Conservation (phyloP, 1,140 invertebrate species). For the Leptoteleia sp. region DNA sequence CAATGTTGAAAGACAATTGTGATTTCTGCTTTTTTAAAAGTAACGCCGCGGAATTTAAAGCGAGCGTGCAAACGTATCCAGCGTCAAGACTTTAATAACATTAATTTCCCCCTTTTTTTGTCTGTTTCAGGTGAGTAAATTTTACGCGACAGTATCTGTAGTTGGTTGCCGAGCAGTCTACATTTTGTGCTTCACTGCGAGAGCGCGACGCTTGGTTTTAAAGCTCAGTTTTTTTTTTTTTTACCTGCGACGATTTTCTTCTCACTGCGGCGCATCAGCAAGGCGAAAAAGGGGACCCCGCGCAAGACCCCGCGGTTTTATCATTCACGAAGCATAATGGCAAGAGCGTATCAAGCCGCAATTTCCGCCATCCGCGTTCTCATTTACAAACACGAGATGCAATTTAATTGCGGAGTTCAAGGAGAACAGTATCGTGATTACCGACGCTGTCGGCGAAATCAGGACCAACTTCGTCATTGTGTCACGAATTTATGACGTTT, state of each 20-base stretch:
- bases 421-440: slow-evolving; percentile 8
- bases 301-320: slow-evolving; percentile 24
- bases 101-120: no score
- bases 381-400: slow-evolving; percentile 19
- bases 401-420: slow-evolving; percentile 36
- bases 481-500: slow-evolving; percentile 29
- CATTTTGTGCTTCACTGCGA: no score
- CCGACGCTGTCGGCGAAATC: slow-evolving; percentile 5
- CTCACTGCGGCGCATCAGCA: slow-evolving; percentile 15
- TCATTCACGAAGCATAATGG: slow-evolving; percentile 13
- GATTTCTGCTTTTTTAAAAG: no score
- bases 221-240: no score
- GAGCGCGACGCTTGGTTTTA: no score
- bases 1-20: no score
- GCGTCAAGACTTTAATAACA: no score
- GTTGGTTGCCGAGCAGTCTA: no score
- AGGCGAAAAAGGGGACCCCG: slow-evolving; percentile 23
- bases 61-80: no score
- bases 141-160: no score
- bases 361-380: slow-evolving; percentile 29
- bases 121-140: no score
- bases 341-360: slow-evolving; percentile 7
- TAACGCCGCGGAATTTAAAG: no score
- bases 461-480: slow-evolving; percentile 20
- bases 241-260: slow-evolving; percentile 19